Percentiles rank a stretch among this genome's conserved stretches.
These are phyloP conservation scores for Bombylius major DNA, from an alignment of 2,888 invertebrate species.

Conservation along the genomic window DNA sequence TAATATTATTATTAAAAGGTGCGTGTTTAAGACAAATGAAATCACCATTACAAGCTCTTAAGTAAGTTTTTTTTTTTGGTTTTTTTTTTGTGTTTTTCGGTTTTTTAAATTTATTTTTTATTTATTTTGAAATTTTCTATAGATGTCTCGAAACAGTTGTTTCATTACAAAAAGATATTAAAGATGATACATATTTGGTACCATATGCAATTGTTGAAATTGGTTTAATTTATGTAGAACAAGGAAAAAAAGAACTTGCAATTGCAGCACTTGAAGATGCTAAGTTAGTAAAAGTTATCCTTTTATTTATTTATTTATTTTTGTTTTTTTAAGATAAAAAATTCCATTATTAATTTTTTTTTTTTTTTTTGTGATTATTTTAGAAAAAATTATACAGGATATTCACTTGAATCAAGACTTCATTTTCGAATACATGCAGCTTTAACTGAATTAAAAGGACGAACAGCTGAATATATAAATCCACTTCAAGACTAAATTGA, in stretches of 20 bases:
- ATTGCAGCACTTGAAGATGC: slow-evolving; percentile 64
- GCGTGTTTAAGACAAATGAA: slow-evolving; percentile 69
- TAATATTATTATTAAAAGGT: slow-evolving; percentile 68
- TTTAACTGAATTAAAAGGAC: slow-evolving; percentile 30
- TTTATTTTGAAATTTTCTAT: neutral
- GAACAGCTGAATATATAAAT: slow-evolving; percentile 10
- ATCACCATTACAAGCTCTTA: slow-evolving; percentile 62
- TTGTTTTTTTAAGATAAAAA: neutral
- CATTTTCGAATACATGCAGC: slow-evolving; percentile 82
- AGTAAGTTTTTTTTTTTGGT: slow-evolving; percentile 36
- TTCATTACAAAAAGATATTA: slow-evolving; percentile 55
- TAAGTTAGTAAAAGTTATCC: slow-evolving; percentile 45
- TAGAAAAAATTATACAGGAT: slow-evolving; percentile 80
- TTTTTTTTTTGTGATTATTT: slow-evolving; percentile 24
- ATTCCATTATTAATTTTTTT: neutral
- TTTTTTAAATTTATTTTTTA: slow-evolving; percentile 1
- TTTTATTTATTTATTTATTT: neutral
- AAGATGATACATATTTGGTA: slow-evolving; percentile 69
- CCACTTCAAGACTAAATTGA: slow-evolving; percentile 1
- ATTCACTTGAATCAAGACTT: slow-evolving; percentile 73
- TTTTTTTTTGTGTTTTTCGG: neutral
- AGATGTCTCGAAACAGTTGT: slow-evolving; percentile 26
- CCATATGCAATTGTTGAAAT: slow-evolving; percentile 81
- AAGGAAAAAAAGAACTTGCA: slow-evolving; percentile 55
- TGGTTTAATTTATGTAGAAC: slow-evolving; percentile 61